Percentiles rank a stretch among this genome's conserved stretches.
Conservation (phyloP, 2,113 vertebrate genomes). For the Geothlypis trichas region DNA sequence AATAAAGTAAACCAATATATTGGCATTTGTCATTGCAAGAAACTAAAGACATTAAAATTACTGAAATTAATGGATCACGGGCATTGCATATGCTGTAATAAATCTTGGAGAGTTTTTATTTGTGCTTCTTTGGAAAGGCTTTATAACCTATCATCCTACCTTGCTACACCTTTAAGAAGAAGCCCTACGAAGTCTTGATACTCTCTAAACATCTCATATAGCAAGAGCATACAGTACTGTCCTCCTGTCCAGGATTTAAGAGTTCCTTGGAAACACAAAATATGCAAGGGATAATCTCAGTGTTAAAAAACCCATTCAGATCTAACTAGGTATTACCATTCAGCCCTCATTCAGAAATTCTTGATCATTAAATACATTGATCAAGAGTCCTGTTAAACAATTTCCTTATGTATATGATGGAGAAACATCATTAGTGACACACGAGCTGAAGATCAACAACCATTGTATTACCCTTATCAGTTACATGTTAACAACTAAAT, state of each 20-base stretch:
- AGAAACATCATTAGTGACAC: not conserved
- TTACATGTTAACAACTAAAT: not conserved
- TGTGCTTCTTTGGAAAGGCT: not conserved
- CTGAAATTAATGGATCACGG: not conserved
- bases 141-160: not conserved
- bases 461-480: not conserved
- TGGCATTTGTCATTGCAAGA: not conserved
- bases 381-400: not conserved
- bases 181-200: not conserved
- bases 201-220: not conserved
- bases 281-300: not conserved
- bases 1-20: not conserved
- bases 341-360: not conserved
- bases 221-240: accelerated
- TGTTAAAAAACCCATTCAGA: not conserved
- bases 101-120: not conserved
- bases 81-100: not conserved
- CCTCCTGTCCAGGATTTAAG: not conserved
- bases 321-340: not conserved
- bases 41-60: not conserved
- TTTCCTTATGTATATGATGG: not conserved
- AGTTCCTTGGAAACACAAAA: not conserved
- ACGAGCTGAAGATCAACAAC: not conserved
- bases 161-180: not conserved
- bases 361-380: not conserved